Percentiles rank a stretch among this genome's conserved stretches.
Conservation (phyloP, 92 coral and sea anemone genomes). For the Isaurus tuberculatus region DNA sequence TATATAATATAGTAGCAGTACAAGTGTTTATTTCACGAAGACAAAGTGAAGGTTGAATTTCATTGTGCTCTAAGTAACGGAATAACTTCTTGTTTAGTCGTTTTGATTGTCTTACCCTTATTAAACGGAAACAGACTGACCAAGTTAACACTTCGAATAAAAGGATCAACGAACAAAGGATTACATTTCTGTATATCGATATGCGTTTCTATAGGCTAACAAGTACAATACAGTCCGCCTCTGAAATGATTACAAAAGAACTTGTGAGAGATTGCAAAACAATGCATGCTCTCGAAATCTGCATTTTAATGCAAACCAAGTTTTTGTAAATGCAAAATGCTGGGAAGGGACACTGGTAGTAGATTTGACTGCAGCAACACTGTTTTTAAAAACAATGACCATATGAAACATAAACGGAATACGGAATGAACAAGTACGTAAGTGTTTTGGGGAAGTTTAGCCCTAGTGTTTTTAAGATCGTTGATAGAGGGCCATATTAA, state of each 20-base stretch:
- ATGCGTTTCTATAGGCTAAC: constrained; percentile 27
- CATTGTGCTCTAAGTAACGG: not conserved
- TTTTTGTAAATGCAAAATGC: constrained; percentile 11
- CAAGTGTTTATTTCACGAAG: not conserved
- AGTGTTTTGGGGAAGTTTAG: not conserved
- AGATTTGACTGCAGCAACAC: not conserved
- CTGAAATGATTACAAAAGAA: constrained; percentile 26
- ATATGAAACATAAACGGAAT: not conserved
- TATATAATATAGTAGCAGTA: too few relatives aligned
- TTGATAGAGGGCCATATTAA: not conserved
- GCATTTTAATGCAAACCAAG: constrained; percentile 39
- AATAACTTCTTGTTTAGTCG: constrained; percentile 24
- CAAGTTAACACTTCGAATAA: constrained; percentile 7
- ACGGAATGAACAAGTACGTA: constrained; percentile 45
- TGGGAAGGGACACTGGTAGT: not conserved
- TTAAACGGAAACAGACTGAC: constrained; percentile 15
- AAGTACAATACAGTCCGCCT: constrained; percentile 33
- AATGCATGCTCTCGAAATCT: constrained; percentile 10
- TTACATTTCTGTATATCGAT: constrained; percentile 16
- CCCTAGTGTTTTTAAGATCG: not conserved
- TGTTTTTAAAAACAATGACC: not conserved
- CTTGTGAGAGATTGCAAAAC: constrained; percentile 29
- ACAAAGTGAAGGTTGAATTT: constrained; percentile 1
- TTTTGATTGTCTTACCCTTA: constrained; percentile 14
- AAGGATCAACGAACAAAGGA: constrained; percentile 25